Evolutionary conservation across 1,140 invertebrate species (phyloP).

Genomic region (Drosophila suzukii): DNA sequence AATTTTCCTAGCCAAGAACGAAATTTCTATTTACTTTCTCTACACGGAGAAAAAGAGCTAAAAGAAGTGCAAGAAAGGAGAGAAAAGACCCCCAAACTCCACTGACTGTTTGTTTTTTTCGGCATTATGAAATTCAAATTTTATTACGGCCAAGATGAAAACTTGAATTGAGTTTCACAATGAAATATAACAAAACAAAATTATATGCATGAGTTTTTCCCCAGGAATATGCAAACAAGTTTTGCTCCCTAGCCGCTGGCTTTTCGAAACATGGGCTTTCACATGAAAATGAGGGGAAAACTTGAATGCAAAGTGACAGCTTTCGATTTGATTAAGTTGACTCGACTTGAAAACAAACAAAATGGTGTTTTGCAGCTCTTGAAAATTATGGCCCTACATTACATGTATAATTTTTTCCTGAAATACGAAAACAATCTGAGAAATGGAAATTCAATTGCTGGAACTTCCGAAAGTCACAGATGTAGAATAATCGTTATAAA

Average conservation of each 20-base stretch:
- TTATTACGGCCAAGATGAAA: constrained; percentile 52
- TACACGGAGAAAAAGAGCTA: constrained; percentile 19
- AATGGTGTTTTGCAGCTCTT: constrained; percentile 5
- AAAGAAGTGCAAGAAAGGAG: background rate
- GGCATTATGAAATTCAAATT: constrained; percentile 69
- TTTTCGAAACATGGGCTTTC: constrained; percentile 13
- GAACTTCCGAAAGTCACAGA: background rate
- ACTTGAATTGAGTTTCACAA: constrained; percentile 50
- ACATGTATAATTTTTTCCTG: background rate
- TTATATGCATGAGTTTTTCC: constrained; percentile 59
- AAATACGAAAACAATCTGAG: background rate
- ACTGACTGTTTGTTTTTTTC: constrained; percentile 22
- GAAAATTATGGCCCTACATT: no score
- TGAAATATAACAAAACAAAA: constrained; percentile 56
- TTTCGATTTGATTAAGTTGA: constrained; percentile 15
- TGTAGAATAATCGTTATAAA: background rate
- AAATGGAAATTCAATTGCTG: background rate
- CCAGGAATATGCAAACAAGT: constrained; percentile 30
- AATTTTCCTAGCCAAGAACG: constrained; percentile 63
- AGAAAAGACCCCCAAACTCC: constrained; percentile 28
- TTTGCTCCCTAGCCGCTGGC: constrained; percentile 33
- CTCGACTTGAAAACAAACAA: background rate
- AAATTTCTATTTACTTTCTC: constrained; percentile 67
- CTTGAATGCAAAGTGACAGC: constrained; percentile 16
- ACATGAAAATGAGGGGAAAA: constrained; percentile 9